Conservation (phyloP, 2,797 vertebrate genomes). For the Mastacembelus armatus region DNA sequence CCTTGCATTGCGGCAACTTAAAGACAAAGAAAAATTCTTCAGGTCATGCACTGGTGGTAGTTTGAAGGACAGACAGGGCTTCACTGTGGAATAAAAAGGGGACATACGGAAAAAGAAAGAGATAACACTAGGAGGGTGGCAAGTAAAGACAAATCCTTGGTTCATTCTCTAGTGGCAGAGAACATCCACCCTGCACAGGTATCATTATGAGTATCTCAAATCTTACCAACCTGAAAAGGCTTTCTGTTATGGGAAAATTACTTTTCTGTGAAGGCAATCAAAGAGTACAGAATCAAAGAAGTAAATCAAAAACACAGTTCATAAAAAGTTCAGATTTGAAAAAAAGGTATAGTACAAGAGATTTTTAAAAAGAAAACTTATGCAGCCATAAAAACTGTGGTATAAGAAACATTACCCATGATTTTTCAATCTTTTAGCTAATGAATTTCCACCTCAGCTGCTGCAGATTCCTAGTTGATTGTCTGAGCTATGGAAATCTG, state of each 20-base stretch:
- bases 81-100: not conserved
- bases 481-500: conserved; percentile 32
- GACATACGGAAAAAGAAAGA: not conserved
- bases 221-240: not conserved
- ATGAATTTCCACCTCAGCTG: conserved; percentile 31
- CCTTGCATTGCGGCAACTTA: conserved; percentile 25
- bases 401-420: conserved; percentile 18
- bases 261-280: not conserved
- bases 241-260: not conserved
- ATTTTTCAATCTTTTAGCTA: conserved; percentile 20
- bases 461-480: conserved; percentile 12
- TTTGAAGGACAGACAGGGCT: conserved; percentile 5
- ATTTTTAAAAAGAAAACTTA: not conserved
- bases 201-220: not conserved
- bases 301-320: not conserved
- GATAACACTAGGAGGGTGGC: not conserved
- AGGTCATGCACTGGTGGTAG: conserved; percentile 7
- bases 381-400: conserved; percentile 9
- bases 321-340: not conserved
- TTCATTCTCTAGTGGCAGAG: conserved; percentile 23
- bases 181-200: conserved; percentile 8
- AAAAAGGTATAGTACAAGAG: not conserved
- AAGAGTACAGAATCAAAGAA: conserved; percentile 1
- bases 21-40: conserved; percentile 32
- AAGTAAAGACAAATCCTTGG: conserved; percentile 6